Evolutionary conservation across 2,888 invertebrate species (phyloP).

Genomic region (Drosophila fungiperda): DNA sequence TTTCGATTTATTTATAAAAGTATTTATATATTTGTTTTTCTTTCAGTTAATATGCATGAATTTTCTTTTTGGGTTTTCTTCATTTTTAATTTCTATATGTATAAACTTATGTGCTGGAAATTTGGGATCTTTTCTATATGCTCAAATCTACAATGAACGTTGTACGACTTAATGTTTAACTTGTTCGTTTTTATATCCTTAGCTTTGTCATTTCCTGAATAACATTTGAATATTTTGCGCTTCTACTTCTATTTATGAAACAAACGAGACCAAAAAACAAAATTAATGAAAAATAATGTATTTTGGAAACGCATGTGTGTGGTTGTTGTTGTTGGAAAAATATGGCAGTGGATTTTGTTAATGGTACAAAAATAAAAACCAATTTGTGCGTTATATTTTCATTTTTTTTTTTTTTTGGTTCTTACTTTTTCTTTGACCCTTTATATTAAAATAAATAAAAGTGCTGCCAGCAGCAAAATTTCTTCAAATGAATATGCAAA

Average conservation of each 20-base stretch:
- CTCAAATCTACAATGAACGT: constrained; percentile 77
- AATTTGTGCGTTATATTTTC: constrained; percentile 41
- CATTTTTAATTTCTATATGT: constrained; percentile 56
- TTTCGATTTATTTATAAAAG: constrained; percentile 66
- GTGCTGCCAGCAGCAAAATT: constrained; percentile 70
- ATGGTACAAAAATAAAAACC: constrained; percentile 63
- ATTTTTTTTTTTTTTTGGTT: neutral
- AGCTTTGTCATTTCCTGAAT: constrained; percentile 31
- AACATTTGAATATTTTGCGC: constrained; percentile 39
- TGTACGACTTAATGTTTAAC: constrained; percentile 57
- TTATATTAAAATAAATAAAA: constrained; percentile 35
- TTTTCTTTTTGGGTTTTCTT: constrained; percentile 14
- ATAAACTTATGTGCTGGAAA: constrained; percentile 76
- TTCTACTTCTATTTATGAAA: constrained; percentile 17
- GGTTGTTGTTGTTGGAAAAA: constrained; percentile 39
- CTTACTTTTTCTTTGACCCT: neutral
- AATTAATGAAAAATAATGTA: constrained; percentile 6
- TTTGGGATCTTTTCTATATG: constrained; percentile 56
- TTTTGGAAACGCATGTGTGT: constrained; percentile 46
- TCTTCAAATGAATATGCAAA: constrained; percentile 52
- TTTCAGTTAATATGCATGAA: constrained; percentile 59
- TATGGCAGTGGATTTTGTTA: constrained; percentile 72
- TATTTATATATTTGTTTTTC: constrained; percentile 44
- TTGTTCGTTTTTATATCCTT: constrained; percentile 15
- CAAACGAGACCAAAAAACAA: constrained; percentile 13